Base-by-base conservation (phyloP, 2,888 invertebrate genomes). In the Mactromeris polynyma region DNA sequence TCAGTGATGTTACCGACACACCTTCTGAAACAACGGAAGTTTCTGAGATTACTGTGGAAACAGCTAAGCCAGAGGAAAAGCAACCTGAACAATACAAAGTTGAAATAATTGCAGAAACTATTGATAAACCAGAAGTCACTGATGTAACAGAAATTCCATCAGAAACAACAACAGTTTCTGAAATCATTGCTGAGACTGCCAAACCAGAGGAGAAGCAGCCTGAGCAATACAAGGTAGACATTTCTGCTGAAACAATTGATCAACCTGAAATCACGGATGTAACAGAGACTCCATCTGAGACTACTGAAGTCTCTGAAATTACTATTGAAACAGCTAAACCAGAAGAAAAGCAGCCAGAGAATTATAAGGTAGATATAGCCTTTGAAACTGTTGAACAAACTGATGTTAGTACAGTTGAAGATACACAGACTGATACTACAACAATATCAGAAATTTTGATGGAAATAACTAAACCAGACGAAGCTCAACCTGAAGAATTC, bases 221-320 rank as follows among this genome's bases (percentile, higher is more conserved):
- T 31, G 85, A 81, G 77, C 89, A 87, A 85, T 83, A 78, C 51
- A 82, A 87, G 26, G 86, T 87, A 33, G 92, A 89, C 21, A 83
- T 81, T 14, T 31, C 82, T n/a, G 82, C 88, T 42, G 90, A 87
- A 86, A 42, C 58, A 4, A 17, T 36, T 38, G 90, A 90, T 78
- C 42, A 58, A 77, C 81, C 86, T n/a, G 87, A 79, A 17, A 85
- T 89, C n/a, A 36, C 82, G 38, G 79, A 82, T 51, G 80, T 85
- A 17, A 79, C 86, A 73, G 94, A 92, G 87, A 86, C 87, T 14
- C 69, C 90, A 42, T 36, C 81, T 42, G 91, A 92, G 54, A 83
- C 90, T 11, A 86, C 82, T n/a, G 73, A 81, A 42, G 36, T 81
- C 46, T 58, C 90, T 79, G 88, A 86, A 79, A 86, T 89, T 54